Evolutionary conservation across 2,113 vertebrate species (phyloP).

Genomic region (Neogobius melanostomus): DNA sequence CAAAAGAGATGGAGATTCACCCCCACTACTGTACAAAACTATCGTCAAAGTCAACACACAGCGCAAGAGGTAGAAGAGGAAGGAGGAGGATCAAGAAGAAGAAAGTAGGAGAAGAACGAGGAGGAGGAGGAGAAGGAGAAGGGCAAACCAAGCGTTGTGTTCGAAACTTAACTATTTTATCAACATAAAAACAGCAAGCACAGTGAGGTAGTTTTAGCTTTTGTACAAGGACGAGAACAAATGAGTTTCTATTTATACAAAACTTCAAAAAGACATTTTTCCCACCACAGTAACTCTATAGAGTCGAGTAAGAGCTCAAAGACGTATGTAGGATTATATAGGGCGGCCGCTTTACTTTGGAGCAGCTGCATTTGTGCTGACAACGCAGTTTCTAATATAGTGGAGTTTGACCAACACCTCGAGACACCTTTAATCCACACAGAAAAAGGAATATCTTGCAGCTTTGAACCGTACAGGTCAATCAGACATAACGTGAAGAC

Average conservation of each 20-base stretch:
- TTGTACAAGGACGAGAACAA: background rate
- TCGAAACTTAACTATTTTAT: background rate
- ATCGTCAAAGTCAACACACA: background rate
- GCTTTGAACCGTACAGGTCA: background rate
- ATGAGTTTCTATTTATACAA: background rate
- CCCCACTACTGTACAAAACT: conserved; percentile 21
- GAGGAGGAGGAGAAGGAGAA: background rate
- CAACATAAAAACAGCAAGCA: background rate
- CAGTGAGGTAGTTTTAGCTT: background rate
- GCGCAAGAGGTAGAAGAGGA: too few species aligned
- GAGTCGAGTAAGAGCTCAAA: background rate
- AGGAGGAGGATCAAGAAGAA: too few species aligned
- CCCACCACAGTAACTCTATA: background rate
- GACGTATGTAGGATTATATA: conserved; percentile 4
- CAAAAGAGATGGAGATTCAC: conserved; percentile 40
- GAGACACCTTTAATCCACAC: conserved; percentile 32
- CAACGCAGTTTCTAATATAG: conserved; percentile 5
- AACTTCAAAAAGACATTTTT: background rate
- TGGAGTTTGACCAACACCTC: conserved; percentile 28
- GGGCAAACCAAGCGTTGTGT: background rate
- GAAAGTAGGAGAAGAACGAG: too few species aligned
- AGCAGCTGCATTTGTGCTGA: conserved; percentile 10
- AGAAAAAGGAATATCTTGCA: conserved; percentile 22
- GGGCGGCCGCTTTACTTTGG: background rate
- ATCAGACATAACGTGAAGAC: background rate